A percentile compares a stretch with the other conserved stretches of the same genome.
phyloP scores from a whole-genome alignment of 2,797 vertebrate genomes.

The Cirrhinus mrigala region DNA sequence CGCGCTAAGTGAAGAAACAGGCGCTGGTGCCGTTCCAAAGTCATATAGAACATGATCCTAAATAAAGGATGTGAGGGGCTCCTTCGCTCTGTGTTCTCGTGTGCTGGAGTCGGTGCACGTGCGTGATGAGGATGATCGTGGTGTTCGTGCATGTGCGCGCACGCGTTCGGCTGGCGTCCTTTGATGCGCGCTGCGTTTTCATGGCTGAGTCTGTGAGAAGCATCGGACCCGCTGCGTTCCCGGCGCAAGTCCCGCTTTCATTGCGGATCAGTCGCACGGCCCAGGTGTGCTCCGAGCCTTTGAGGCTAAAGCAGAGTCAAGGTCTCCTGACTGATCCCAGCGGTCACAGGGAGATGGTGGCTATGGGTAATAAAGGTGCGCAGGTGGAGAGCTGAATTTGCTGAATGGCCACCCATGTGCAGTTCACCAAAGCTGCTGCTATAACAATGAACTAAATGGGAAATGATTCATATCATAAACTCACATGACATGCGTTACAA shows the following conservation, averaged over 20 bases:
- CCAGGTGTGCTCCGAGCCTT: constrained; percentile 48
- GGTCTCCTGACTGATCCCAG: constrained; percentile 52
- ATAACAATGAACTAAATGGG: constrained; percentile 20
- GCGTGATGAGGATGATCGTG: constrained; percentile 20
- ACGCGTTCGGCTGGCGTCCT: neutral
- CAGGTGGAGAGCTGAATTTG: constrained; percentile 45
- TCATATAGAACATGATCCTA: constrained; percentile 80
- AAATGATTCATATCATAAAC: constrained; percentile 38
- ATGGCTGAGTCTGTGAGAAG: constrained; percentile 37
- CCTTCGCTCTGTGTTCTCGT: constrained; percentile 18
- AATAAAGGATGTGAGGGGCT: constrained; percentile 50
- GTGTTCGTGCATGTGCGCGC: constrained; percentile 23
- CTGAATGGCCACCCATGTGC: constrained; percentile 49
- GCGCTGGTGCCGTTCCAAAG: constrained; percentile 79
- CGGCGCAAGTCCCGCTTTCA: constrained; percentile 27
- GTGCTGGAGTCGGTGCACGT: constrained; percentile 22
- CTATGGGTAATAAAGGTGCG: constrained; percentile 43
- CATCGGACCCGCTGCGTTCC: constrained; percentile 11
- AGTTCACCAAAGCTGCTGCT: constrained; percentile 22
- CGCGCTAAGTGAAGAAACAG: constrained; percentile 85
- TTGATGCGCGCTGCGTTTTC: constrained; percentile 17
- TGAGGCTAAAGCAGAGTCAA: constrained; percentile 34
- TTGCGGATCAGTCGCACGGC: constrained; percentile 32
- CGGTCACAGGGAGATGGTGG: constrained; percentile 43
- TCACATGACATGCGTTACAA: constrained; percentile 39